A percentile compares a stretch with the other conserved stretches of the same genome.
Evolutionary conservation across 2,888 invertebrate species (phyloP).

Genomic region (Aethes cnicana): DNA sequence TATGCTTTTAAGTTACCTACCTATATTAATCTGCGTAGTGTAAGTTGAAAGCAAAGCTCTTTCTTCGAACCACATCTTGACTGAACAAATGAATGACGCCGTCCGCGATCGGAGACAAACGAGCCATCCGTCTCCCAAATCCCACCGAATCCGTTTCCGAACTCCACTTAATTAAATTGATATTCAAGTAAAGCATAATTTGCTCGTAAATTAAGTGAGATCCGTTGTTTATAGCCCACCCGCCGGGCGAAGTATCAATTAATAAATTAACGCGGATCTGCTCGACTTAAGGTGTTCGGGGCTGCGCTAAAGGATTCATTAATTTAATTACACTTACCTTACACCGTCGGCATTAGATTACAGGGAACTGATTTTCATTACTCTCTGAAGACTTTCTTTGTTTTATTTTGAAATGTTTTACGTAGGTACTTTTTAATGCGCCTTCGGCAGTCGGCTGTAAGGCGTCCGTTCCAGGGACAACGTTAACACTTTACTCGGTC

Average conservation of each 20-base stretch:
- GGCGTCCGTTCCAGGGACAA: too few relatives aligned
- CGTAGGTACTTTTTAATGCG: background rate
- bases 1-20: constrained; percentile 1
- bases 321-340: constrained; percentile 65
- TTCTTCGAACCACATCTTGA: background rate
- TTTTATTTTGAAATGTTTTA: background rate
- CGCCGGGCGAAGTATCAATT: constrained; percentile 74
- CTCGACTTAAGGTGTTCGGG: constrained; percentile 67
- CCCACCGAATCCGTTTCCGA: constrained; percentile 64
- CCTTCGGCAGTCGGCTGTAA: too few relatives aligned
- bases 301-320: constrained; percentile 66
- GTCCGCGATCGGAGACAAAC: constrained; percentile 62
- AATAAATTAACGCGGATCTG: constrained; percentile 78
- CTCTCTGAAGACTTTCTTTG: background rate
- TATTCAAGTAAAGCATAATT: constrained; percentile 82
- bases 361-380: constrained; percentile 21
- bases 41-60: background rate
- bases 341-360: constrained; percentile 34
- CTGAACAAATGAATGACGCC: constrained; percentile 19
- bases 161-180: constrained; percentile 81
- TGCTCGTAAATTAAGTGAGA: constrained; percentile 81
- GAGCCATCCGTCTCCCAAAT: constrained; percentile 60
- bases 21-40: constrained; percentile 11
- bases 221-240: constrained; percentile 77
- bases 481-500: too few relatives aligned